Evolutionary conservation across 2,888 invertebrate genomes (phyloP).

Genomic region (Drosophila kuntzei): DNA sequence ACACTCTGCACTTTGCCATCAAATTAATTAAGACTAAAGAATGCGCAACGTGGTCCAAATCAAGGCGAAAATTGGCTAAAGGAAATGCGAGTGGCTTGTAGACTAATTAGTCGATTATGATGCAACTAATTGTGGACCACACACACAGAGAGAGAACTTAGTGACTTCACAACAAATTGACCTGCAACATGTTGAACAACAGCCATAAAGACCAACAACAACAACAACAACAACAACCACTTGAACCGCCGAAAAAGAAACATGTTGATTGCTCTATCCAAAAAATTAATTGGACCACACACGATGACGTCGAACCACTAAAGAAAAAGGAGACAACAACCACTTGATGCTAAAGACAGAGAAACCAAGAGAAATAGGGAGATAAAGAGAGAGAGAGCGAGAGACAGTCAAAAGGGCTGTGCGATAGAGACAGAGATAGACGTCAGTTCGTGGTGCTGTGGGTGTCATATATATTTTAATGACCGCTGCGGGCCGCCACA

Average conservation of each 20-base stretch:
- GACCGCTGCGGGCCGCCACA: slow-evolving; percentile 35
- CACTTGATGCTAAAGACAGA: slow-evolving; percentile 22
- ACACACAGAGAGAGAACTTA: slow-evolving; percentile 37
- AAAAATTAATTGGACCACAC: slow-evolving; percentile 79
- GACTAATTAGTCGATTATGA: slow-evolving; percentile 76
- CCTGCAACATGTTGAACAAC: slow-evolving; percentile 76
- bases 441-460: slow-evolving; percentile 55
- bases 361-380: no score
- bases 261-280: slow-evolving; percentile 81
- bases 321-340: slow-evolving; percentile 29
- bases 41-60: slow-evolving; percentile 32
- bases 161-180: slow-evolving; percentile 67
- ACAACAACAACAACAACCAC: slow-evolving; percentile 39
- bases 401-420: slow-evolving; percentile 11
- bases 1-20: slow-evolving; percentile 68
- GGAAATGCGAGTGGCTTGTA: slow-evolving; percentile 25
- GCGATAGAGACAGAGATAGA: slow-evolving; percentile 30
- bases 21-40: slow-evolving; percentile 75
- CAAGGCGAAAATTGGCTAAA: slow-evolving; percentile 18
- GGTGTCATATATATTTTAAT: slow-evolving; percentile 80
- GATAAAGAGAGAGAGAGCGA: not conserved
- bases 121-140: slow-evolving; percentile 55
- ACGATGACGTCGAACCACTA: slow-evolving; percentile 35
- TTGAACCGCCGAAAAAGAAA: slow-evolving; percentile 58
- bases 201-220: slow-evolving; percentile 60